Conservation (phyloP, 2,113 vertebrate species). For the Gavia stellata region DNA sequence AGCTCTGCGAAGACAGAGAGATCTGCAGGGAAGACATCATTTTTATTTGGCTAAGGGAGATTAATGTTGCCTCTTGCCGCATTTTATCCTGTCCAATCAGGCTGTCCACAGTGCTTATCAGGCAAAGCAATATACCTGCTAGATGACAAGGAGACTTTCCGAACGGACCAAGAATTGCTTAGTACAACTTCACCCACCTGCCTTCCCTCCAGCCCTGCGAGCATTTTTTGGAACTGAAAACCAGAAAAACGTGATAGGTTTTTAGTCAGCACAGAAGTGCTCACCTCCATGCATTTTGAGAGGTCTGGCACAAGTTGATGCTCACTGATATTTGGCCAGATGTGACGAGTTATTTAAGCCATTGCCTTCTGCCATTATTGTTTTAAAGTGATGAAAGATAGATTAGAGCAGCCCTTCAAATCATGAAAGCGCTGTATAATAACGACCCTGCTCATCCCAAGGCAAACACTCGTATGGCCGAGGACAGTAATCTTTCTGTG, state of each 20-base stretch:
- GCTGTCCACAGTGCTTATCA: background rate
- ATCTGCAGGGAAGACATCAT: background rate
- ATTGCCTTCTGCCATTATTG: background rate
- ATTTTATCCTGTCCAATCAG: background rate
- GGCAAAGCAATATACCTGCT: background rate
- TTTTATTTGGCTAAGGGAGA: background rate
- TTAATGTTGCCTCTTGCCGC: background rate
- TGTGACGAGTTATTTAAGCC: background rate
- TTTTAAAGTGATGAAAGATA: background rate
- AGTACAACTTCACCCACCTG: background rate
- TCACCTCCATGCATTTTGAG: background rate
- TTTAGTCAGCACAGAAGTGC: background rate
- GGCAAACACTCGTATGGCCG: background rate
- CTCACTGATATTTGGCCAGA: background rate
- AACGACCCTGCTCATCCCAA: background rate
- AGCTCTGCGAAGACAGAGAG: background rate
- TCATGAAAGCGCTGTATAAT: background rate
- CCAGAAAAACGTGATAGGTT: accelerated
- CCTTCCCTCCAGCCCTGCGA: background rate
- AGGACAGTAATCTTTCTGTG: background rate
- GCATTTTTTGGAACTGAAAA: background rate
- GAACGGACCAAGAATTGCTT: accelerated
- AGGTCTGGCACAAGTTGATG: background rate
- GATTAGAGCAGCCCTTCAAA: background rate
- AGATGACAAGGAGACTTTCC: background rate